Base-by-base conservation (phyloP, 1,140 invertebrate genomes). In the Sesamia nonagrioides region DNA sequence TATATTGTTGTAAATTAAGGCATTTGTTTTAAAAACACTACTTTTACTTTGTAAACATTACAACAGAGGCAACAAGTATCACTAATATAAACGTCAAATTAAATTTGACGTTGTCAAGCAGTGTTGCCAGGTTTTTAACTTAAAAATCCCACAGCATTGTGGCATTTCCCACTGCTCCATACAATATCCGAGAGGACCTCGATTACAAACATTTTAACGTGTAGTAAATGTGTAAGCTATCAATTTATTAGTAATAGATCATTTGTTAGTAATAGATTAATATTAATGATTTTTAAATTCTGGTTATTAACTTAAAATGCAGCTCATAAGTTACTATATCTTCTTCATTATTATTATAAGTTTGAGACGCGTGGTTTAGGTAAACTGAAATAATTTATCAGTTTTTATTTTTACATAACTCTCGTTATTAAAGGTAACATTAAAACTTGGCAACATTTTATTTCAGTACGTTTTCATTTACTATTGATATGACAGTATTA, bases 1-100 rank as follows among this genome's bases (percentile, higher is more conserved):
- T 60, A 74, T 60, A 45, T 60, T 74, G 54, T 75, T 75, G 27
- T 75, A 75, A 33, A 52, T 42, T 61, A 75, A 75, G 42, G 56
- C 56, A 61, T 63, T 61, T 61, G 56, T 75, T 63, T 63, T 63
- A 63, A 75, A 61, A 75, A 75, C 58, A 63, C 33, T 63, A 75
- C 56, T 75, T 63, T 75, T 63, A 75, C 56, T 75, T 63, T 75
- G 56, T 75, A 75, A 75, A 75, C 73, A 75, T 75, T 63, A 37
- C 15, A 75, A 63, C 50, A 37, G 27, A 40, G 35, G 54, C 54
- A 74, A 74, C 71, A 74, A 60, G 54, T 60, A 60, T 21, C 35
- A 27, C 40, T n/a, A 45, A 9, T 42, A 13, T 13, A 27, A 21
- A 56, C 35, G 35, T 54, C n/a, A 63, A 42, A 35, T 17, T 63